Evolutionary conservation across 2,888 invertebrate species (phyloP), one percentile per base, ranked within the genome.

Genomic region (Trisateles emortualis): DNA sequence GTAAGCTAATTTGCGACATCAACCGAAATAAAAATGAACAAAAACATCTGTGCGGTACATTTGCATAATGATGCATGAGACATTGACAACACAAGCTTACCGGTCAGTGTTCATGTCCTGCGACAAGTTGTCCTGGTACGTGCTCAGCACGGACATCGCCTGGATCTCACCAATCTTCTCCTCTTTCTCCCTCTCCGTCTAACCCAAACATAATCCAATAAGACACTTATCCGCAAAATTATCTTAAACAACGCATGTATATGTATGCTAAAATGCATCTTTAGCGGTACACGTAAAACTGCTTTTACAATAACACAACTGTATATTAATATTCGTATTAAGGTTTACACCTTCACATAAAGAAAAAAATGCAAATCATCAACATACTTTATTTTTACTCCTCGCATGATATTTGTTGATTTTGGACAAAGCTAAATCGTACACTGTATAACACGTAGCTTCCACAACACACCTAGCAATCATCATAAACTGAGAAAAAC

Each of bases 101-200:
- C 93, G 91, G 61, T 93, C 93, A 13, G 94, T 94, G 83, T 94
- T 94, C 94, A 94, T 94, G 62, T 94, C 94, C 71, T 89, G 87
- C 5, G 94, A 94, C 55, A 94, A 82, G 68, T 91, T 94, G 83
- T 94, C 94, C 69, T 91, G 90, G 82, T 94, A 94, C 71, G 92
- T 94, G 86, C 94, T 94, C 73, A 93, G 88, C 50, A 94, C 93
- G 30, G 94, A 94, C 94, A 94, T 94, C 61, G 94, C 94, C 70
- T 93, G 92, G 57, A 93, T 78, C 76, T 93, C 93, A 32, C 82
- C 86, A 68, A 86, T 80, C 77, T 82, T 85, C 79, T 86, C 90
- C 69, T 84, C 74, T 67, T 68, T 66, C 76, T 82, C 85, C 79
- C 79, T 87, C 87, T 92, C 91, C 85, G 83, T 84, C 92, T 93